Percentiles rank a stretch among this genome's conserved stretches.
These are phyloP conservation scores for Pogonus chalceus DNA, from an alignment of 1,140 invertebrate genomes.

Conservation along the genomic window DNA sequence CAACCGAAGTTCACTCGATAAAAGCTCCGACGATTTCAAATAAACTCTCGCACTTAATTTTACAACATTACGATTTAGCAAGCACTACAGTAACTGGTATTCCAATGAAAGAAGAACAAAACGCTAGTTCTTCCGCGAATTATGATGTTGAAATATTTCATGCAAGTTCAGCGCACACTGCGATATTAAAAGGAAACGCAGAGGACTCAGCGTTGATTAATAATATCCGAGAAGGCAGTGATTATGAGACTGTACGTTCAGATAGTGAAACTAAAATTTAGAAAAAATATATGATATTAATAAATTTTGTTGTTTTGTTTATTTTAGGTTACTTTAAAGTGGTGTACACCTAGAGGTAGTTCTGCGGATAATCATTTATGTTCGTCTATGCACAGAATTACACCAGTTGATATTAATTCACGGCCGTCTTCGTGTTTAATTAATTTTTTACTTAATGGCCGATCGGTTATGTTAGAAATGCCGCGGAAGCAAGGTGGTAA, in stretches of 20 bases:
- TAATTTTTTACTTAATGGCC: conserved; percentile 88
- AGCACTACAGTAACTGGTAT: conserved; percentile 96
- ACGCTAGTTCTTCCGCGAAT: conserved; percentile 93
- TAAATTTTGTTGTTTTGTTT: conserved; percentile 41
- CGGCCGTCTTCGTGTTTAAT: conserved; percentile 92
- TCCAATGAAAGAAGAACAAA: conserved; percentile 99
- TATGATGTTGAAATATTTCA: conserved; percentile 97
- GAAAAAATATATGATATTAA: conserved; percentile 20
- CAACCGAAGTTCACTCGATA: conserved; percentile 58
- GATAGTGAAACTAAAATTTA: conserved; percentile 16
- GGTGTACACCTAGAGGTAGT: conserved; percentile 87
- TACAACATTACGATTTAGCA: conserved; percentile 83
- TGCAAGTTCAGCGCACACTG: conserved; percentile 68
- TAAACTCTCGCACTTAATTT: conserved; percentile 63
- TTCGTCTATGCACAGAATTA: conserved; percentile 77
- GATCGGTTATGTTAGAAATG: conserved; percentile 92
- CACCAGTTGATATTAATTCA: conserved; percentile 91
- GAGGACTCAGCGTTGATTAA: conserved; percentile 36
- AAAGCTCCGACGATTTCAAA: conserved; percentile 51
- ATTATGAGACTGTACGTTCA: conserved; percentile 52
- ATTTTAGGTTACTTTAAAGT: conserved; percentile 78
- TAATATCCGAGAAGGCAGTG: conserved; percentile 41
- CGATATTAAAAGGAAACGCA: conserved; percentile 54
- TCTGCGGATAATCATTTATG: conserved; percentile 69
- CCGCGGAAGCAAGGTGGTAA: conserved; percentile 77